Evolutionary conservation across 2,113 vertebrate species (phyloP), one percentile per base, ranked within the genome.

Genomic region (Paramormyrops kingsleyae): DNA sequence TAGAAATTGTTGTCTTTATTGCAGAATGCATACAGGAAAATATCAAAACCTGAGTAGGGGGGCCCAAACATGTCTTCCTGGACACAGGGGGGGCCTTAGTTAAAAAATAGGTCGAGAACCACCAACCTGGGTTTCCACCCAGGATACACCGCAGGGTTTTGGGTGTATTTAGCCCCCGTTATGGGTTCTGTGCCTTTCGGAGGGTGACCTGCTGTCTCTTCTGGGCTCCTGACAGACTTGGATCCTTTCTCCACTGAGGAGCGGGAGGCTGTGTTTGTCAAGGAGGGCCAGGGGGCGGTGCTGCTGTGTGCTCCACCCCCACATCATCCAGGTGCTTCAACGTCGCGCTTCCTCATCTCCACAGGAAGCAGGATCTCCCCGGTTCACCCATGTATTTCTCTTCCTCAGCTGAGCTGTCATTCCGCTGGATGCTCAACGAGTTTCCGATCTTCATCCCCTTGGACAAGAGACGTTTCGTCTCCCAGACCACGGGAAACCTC

Each of bases 351-450:
- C 44, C 83, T 47, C 9, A 15, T 85, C n/a, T 5, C 62, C 27
- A 12, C n/a, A 70, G 62, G 62, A 31, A 70, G n/a, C n/a, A 7
- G 47, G 49, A n/a, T 42, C 12, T 27, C 21, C 5, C 27, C 4
- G 5, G 7, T 27, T 49, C 66, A 31, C 62, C 10, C 39, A 35
- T 47, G 46, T 21, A 35, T 83, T 77, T 39, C 50, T 92, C 50
- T 92, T 35, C 89, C 52, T 91, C 92, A 99, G 99, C 95, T 91
- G 97, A 98, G 92, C 97, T 99, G 93, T 99, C 97, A 89, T 99
- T 98, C 90, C 97, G 98, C 92, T 99, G 99, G 98, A 97, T 99
- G 94, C 95, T 99, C 87, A 99, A 99, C 77, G 98, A 99, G 91
- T 99, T 99, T 92, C 99, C 99, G 19, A 96, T 96, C n/a, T 99